Evolutionary conservation across 92 coral and sea anemone genomes (phyloP), one percentile per base, ranked within the genome.

Genomic region (Zoanthus gigantus): DNA sequence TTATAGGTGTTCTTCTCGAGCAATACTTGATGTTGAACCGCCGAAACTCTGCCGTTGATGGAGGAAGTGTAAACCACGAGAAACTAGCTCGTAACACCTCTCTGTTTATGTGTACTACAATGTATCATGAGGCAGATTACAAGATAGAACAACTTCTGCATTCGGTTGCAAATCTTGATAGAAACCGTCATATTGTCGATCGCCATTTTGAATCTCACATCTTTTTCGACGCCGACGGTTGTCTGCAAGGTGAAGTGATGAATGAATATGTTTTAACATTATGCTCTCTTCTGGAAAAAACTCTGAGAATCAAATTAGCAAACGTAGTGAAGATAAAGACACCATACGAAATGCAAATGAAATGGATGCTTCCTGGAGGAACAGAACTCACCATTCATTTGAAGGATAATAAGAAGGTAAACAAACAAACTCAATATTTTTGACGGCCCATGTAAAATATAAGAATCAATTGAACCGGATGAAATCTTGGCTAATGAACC

Each of bases 161-260:
- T 17, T 94, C 94, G 16, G 66, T 94, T 72, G 83, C 88, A 44
- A 89, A 91, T 74, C 82, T 94, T 48, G 86, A 87, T 83, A 76
- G 56, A 13, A 67, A 82, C 87, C 82, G 78, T 77, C 80, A 74
- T 61, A 77, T 61, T 57, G 85, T 89, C 63, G 85, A 85, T 13
- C 89, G 86, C 56, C 91, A 89, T 74, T 73, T 93, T 72, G 97
- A 94, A 80, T 88, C 97, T 9, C 97, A 94, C 66, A 71, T 94
- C 46, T 91, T 90, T 30, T 82, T 94, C 52, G 97, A 94, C 13
- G 97, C 92, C 52, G 97, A 94, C 13, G 97, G 95, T 57, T 91
- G 92, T 28, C 84, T 92, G 50, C 89, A 88, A 66, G 92, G 74
- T 15, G 90, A 93, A 37, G 91, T 86, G 47, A 53, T 92, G 58